These are phyloP conservation scores for Proctacanthus coquilletti DNA, from an alignment of 1,140 invertebrate species.

Conservation along the genomic window DNA sequence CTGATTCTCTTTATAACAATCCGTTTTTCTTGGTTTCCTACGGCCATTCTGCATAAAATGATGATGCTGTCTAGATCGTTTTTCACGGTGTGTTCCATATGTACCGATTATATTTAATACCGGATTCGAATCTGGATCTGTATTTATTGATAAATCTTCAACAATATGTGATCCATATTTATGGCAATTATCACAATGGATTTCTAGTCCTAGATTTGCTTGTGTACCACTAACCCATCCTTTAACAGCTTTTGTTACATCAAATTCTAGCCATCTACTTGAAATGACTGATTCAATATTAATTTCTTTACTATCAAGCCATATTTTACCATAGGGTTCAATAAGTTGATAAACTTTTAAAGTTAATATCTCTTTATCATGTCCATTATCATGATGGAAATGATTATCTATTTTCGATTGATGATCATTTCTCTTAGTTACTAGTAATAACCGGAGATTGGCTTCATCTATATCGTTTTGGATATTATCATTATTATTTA, in stretches of 20 bases:
- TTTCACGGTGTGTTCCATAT: constrained; percentile 9
- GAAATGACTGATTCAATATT: constrained; percentile 15
- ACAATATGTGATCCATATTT: constrained; percentile 21
- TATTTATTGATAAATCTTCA: constrained; percentile 12
- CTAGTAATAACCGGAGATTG: constrained; percentile 21
- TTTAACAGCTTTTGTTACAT: constrained; percentile 34
- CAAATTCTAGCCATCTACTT: constrained; percentile 38
- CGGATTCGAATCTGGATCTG: constrained; percentile 16
- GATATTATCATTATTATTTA: too few species aligned
- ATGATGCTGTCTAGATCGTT: constrained; percentile 3
- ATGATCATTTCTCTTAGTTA: constrained; percentile 10
- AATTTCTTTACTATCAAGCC: constrained; percentile 12
- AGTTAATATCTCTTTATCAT: too few species aligned
- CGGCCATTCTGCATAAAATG: constrained; percentile 5
- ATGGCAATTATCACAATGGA: constrained; percentile 32
- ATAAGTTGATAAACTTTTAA: constrained; percentile 21
- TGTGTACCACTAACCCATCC: constrained; percentile 31
- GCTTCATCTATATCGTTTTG: constrained; percentile 20
- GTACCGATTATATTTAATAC: constrained; percentile 33
- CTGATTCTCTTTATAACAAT: constrained; percentile 33
- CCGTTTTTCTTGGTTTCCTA: constrained; percentile 28
- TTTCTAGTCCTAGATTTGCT: constrained; percentile 34
- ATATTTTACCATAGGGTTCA: constrained; percentile 6
- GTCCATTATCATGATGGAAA: constrained; percentile 5
- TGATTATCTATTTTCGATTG: neutral